These are phyloP conservation scores for Phataginus tricuspis DNA, from an alignment of 2,797 vertebrate species.

Conservation along the genomic window DNA sequence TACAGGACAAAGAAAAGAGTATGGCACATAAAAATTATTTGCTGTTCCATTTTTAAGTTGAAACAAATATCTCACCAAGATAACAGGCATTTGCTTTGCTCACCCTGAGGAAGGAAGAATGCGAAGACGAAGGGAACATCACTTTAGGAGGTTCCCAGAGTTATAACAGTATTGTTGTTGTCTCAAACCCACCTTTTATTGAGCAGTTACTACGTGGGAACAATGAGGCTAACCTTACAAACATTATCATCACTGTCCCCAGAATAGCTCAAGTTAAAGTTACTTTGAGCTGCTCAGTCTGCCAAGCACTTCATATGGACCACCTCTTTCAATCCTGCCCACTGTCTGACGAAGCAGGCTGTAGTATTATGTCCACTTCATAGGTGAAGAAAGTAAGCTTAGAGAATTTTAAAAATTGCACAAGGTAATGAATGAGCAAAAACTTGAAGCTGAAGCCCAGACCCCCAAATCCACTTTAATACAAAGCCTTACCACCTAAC, in stretches of 20 bases:
- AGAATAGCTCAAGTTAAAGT: neutral
- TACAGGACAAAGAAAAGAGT: slow-evolving; percentile 48
- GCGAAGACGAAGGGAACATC: neutral
- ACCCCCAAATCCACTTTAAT: neutral
- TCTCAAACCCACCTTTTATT: slow-evolving; percentile 52
- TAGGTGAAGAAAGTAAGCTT: neutral
- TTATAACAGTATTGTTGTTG: slow-evolving; percentile 11
- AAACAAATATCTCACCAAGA: slow-evolving; percentile 80
- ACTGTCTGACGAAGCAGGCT: neutral
- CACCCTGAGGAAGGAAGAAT: slow-evolving; percentile 49
- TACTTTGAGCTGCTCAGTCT: neutral
- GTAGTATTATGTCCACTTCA: neutral
- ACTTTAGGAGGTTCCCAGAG: slow-evolving; percentile 47
- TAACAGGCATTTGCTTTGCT: slow-evolving; percentile 76
- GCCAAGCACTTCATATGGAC: neutral
- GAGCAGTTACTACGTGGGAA: slow-evolving; percentile 29
- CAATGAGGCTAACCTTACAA: neutral
- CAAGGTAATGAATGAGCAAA: neutral
- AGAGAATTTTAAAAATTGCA: neutral
- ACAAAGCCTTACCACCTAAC: neutral
- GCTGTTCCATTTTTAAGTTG: slow-evolving; percentile 68
- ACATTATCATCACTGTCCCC: neutral
- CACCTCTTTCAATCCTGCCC: neutral
- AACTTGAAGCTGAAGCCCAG: neutral
- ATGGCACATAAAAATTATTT: slow-evolving; percentile 73